Percentiles rank a stretch among this genome's conserved stretches.
Evolutionary conservation across 2,113 vertebrate species (phyloP).

Genomic region (Mandrillus leucophaeus): DNA sequence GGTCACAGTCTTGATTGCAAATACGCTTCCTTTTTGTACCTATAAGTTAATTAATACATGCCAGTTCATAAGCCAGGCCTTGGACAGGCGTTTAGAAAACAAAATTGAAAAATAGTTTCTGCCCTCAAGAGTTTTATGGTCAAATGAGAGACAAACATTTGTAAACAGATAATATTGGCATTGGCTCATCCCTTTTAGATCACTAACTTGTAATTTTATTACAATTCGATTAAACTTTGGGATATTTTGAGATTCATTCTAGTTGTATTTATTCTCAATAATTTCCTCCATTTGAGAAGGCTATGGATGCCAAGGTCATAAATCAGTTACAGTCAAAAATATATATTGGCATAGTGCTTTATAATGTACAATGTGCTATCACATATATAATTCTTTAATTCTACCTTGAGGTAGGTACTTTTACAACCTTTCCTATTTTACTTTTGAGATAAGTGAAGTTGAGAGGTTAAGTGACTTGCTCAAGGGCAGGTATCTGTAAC

Average conservation of each 20-base stretch:
- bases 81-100: not conserved
- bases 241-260: not conserved
- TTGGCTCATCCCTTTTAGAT: not conserved
- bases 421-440: not conserved
- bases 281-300: not conserved
- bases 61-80: not conserved
- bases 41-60: not conserved
- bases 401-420: not conserved
- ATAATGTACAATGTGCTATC: not conserved
- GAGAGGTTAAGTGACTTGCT: not conserved
- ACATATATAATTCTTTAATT: not conserved
- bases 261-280: not conserved
- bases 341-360: not conserved
- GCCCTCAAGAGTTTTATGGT: not conserved
- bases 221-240: not conserved
- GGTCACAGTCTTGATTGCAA: not conserved
- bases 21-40: not conserved
- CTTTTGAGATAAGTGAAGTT: not conserved
- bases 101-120: not conserved
- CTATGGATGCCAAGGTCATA: not conserved
- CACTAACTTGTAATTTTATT: not conserved
- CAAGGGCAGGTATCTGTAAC: not conserved
- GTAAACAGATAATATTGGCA: not conserved
- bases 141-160: not conserved
- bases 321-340: not conserved